Percentiles rank a stretch among this genome's conserved stretches.
Evolutionary conservation across 2,888 invertebrate species (phyloP).

Genomic region (Embidobia sp.): DNA sequence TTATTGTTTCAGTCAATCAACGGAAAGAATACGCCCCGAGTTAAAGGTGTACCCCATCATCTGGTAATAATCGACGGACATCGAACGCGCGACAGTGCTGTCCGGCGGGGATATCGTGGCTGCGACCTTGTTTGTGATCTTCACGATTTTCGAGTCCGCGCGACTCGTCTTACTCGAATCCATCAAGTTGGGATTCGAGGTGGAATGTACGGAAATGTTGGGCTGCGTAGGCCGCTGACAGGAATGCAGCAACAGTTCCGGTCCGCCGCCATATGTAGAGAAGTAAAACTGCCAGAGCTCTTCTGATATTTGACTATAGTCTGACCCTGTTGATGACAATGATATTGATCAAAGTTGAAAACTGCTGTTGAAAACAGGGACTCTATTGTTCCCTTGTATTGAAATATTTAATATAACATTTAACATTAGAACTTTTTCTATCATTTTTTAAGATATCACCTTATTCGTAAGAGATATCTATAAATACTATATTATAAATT

Average conservation of each 20-base stretch:
- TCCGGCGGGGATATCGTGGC: conserved; percentile 66
- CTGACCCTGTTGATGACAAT: conserved; percentile 79
- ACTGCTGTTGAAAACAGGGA: too few relatives aligned
- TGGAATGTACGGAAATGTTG: conserved; percentile 79
- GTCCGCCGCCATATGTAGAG: conserved; percentile 94
- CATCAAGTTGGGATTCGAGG: conserved; percentile 75
- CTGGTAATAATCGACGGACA: conserved; percentile 75
- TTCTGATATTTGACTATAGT: conserved; percentile 91
- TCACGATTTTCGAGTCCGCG: conserved; percentile 72
- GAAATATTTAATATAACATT: too few relatives aligned
- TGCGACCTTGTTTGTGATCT: conserved; percentile 76
- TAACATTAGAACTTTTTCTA: conserved; percentile 44
- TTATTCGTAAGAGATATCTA: too few relatives aligned
- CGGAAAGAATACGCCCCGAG: conserved; percentile 11
- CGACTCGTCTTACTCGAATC: conserved; percentile 75
- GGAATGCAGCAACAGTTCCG: conserved; percentile 85
- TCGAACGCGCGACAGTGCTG: conserved; percentile 75
- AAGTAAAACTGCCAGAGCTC: conserved; percentile 94
- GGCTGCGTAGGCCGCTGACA: conserved; percentile 77
- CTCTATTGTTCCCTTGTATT: too few relatives aligned
- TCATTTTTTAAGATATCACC: conserved; percentile 80
- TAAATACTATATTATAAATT: too few relatives aligned
- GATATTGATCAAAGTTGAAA: too few relatives aligned
- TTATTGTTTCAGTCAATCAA: too few relatives aligned
- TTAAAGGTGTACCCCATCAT: conserved; percentile 67